Evolutionary conservation across 1,140 invertebrate species (phyloP).

Genomic region (Lordiphosa stackelbergi): DNA sequence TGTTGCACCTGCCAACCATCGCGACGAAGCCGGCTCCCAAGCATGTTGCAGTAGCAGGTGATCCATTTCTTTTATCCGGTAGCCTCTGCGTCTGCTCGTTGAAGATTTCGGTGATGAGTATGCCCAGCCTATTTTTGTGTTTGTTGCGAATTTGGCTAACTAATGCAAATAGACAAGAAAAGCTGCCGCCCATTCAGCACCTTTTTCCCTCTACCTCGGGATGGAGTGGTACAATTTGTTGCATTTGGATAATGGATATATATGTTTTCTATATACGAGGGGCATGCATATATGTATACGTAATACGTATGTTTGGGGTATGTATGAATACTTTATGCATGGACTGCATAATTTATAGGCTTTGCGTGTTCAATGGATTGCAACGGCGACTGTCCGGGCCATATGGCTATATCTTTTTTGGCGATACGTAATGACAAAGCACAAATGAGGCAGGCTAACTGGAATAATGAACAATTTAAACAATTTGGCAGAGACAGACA

Average conservation of each 20-base stretch:
- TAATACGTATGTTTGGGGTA: background rate
- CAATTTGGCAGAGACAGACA: background rate
- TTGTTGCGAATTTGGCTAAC: conserved; percentile 53
- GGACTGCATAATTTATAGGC: conserved; percentile 72
- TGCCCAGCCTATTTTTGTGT: conserved; percentile 53
- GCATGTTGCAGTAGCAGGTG: conserved; percentile 60
- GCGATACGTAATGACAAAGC: background rate
- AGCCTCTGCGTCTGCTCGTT: conserved; percentile 29
- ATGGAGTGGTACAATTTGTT: conserved; percentile 50
- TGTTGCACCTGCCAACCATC: conserved; percentile 61
- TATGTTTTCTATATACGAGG: conserved; percentile 23
- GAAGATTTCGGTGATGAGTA: conserved; percentile 26
- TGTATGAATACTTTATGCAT: conserved; percentile 47
- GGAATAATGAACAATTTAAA: conserved; percentile 1
- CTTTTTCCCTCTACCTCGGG: background rate
- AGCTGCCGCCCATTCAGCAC: conserved; percentile 32
- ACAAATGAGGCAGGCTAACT: background rate
- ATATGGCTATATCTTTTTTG: conserved; percentile 50
- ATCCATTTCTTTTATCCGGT: conserved; percentile 75
- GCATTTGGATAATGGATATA: conserved; percentile 68
- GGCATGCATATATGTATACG: conserved; percentile 2
- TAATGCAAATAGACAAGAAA: conserved; percentile 70
- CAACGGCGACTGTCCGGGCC: conserved; percentile 50
- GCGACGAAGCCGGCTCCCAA: conserved; percentile 16
- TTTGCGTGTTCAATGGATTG: conserved; percentile 73